Evolutionary conservation across 2,888 invertebrate species (phyloP), one percentile per base, ranked within the genome.

Genomic region (Eilema sororculum): DNA sequence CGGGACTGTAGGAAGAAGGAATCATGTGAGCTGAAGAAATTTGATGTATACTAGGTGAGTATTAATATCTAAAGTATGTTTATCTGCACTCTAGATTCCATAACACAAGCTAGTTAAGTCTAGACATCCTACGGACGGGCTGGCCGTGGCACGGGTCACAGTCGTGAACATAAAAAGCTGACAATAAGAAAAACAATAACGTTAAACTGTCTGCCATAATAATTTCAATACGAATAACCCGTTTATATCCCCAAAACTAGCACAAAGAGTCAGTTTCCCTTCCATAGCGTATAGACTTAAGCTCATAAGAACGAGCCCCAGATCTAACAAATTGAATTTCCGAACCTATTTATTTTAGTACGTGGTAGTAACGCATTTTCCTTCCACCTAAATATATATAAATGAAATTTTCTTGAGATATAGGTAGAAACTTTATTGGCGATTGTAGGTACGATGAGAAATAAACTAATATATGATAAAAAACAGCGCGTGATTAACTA

Each of bases 301-400:
- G 61, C 68, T 67, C 69, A 74, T 74, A 69, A 74, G 70, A 65
- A 37, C 30, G n/a, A 46, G 66, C 69, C 62, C 64, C 61, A 67
- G 59, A 69, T 74, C 37, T 64, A 71, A 79, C 80, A 80, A 78
- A 78, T 78, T 78, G 75, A 77, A 80, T 78, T 69, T 77, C 68
- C 80, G 71, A 71, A 63, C 57, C 59, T 74, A 77, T 77, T 78
- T 74, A 69, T 74, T 71, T 74, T 68, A 74, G 69, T 80, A 69
- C 69, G 68, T 77, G 46, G 52, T 33, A 66, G 71, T 77, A 25
- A 22, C 62, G 41, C 24, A 41, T 69, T 73, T 68, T 60, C 30
- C 41, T 46, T 41, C 63, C 25, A 67, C 68, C 46, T 46, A 46
- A 46, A 46, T 41, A 16, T 16, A 46, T 46, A 20, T 20, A 46